Evolutionary conservation across 2,113 vertebrate species (phyloP).

Genomic region (Scytalopus superciliaris): DNA sequence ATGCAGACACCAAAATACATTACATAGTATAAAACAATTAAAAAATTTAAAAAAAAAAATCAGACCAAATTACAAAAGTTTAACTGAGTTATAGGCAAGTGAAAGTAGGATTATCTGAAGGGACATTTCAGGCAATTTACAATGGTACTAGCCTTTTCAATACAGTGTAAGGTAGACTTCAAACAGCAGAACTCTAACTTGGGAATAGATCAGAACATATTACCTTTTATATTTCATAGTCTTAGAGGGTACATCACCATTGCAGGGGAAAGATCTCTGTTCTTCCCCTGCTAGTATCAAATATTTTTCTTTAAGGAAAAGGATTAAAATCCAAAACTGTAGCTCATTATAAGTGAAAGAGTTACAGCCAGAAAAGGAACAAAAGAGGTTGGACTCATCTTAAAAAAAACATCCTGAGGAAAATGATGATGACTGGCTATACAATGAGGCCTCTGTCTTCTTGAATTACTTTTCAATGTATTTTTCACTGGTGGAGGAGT

Average conservation of each 20-base stretch:
- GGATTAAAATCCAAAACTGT: accelerated
- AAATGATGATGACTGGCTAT: neutral
- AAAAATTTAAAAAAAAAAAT: neutral
- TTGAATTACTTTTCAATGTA: neutral
- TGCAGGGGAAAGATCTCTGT: neutral
- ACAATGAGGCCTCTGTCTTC: neutral
- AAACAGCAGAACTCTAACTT: neutral
- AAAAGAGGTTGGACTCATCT: neutral
- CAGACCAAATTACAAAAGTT: neutral
- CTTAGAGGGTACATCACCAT: neutral
- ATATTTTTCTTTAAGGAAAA: neutral
- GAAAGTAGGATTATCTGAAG: neutral
- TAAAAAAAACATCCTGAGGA: neutral
- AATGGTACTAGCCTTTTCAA: neutral
- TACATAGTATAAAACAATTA: neutral
- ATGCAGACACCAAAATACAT: neutral
- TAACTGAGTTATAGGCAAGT: neutral
- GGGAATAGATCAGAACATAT: neutral
- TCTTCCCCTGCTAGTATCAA: neutral
- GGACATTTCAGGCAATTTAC: neutral
- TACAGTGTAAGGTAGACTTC: neutral
- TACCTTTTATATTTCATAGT: neutral
- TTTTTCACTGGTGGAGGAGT: neutral
- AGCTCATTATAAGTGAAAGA: neutral
- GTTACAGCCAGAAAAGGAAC: neutral